Conservation (phyloP, 1,140 invertebrate genomes). For the Rhopalosiphum padi region DNA sequence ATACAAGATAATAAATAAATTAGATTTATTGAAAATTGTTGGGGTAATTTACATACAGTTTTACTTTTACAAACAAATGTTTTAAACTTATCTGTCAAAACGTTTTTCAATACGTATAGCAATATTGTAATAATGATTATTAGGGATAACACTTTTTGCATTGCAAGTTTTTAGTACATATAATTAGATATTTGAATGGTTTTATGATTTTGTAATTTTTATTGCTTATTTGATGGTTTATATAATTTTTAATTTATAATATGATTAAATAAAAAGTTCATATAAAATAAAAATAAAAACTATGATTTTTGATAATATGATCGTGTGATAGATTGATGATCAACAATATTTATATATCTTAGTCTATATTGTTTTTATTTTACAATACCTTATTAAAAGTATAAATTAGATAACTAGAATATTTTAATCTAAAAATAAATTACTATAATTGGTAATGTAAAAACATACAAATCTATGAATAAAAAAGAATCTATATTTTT, state of each 20-base stretch:
- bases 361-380: neutral
- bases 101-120: neutral
- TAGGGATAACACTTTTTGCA: neutral
- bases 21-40: no score
- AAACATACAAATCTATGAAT: neutral
- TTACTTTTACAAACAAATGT: neutral
- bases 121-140: neutral
- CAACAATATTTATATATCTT: neutral
- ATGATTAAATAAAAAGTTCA: neutral
- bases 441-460: neutral
- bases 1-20: no score
- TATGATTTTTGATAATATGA: no score
- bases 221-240: neutral
- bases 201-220: neutral
- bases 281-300: neutral
- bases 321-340: neutral
- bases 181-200: neutral
- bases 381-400: neutral
- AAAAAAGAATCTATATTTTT: neutral
- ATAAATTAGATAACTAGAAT: neutral
- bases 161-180: neutral
- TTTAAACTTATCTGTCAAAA: neutral
- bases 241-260: neutral
- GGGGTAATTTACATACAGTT: no score
- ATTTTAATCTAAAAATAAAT: neutral